These are phyloP conservation scores for Drosophila formosana DNA, from an alignment of 2,888 invertebrate genomes.

Conservation along the genomic window DNA sequence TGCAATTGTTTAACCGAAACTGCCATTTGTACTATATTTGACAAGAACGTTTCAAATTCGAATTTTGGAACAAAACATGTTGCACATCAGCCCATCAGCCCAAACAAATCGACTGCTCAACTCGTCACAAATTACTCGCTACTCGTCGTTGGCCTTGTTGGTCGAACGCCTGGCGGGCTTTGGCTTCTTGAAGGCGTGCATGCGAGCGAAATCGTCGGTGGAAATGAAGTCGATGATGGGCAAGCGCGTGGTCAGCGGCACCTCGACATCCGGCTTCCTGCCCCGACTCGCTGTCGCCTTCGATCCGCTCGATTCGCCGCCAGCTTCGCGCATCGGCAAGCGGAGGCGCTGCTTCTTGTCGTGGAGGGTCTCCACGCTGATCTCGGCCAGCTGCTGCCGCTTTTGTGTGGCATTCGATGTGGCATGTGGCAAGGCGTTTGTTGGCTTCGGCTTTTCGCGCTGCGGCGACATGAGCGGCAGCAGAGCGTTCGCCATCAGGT, in stretches of 20 bases:
- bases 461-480: conserved; percentile 16
- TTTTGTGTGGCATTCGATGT: neutral
- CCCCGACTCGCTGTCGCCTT: neutral
- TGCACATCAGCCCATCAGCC: neutral
- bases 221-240: conserved; percentile 73
- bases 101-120: neutral
- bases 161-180: conserved; percentile 5
- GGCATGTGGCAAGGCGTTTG: neutral
- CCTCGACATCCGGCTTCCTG: conserved; percentile 27
- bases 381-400: neutral
- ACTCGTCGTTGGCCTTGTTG: neutral
- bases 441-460: neutral
- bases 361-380: no score
- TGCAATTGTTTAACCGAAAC: no score
- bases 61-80: conserved; percentile 1
- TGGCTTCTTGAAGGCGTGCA: conserved; percentile 18
- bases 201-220: conserved; percentile 60
- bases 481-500: conserved; percentile 24
- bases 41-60: neutral
- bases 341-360: conserved; percentile 5
- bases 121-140: neutral
- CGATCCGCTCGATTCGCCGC: neutral
- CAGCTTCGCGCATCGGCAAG: neutral
- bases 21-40: no score
- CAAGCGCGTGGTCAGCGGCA: conserved; percentile 60